phyloP scores from a whole-genome alignment of 2,113 vertebrate species.

The Myotis brandtii region DNA sequence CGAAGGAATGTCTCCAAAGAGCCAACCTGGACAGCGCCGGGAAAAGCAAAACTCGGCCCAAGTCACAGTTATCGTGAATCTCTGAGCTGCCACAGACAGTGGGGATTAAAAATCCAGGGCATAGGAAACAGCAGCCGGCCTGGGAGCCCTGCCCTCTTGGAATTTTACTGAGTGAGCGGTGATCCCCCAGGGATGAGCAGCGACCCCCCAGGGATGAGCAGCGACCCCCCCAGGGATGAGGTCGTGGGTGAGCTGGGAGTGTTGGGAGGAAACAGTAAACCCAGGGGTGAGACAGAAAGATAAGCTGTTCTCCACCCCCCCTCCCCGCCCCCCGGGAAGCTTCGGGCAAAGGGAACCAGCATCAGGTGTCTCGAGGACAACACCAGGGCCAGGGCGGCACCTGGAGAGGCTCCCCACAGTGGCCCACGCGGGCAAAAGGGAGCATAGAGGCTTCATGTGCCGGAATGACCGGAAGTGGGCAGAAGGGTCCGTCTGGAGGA shows the following conservation, averaged over 20 bases:
- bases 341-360: neutral
- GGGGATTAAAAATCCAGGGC: neutral
- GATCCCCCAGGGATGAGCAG: neutral
- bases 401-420: neutral
- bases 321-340: neutral
- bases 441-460: fast-evolving
- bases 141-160: neutral
- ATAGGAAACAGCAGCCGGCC: neutral
- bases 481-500: neutral
- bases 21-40: neutral
- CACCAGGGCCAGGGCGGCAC: fast-evolving
- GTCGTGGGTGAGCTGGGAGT: neutral
- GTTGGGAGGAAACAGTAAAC: slow-evolving; percentile 56
- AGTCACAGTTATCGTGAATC: neutral
- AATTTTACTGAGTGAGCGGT: slow-evolving; percentile 17
- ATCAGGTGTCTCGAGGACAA: neutral
- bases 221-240: neutral
- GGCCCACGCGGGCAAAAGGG: neutral
- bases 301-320: neutral
- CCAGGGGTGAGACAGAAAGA: slow-evolving; percentile 11
- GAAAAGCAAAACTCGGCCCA: neutral
- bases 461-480: neutral
- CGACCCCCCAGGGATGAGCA: neutral
- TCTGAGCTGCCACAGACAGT: neutral
- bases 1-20: neutral